A percentile compares a stretch with the other conserved stretches of the same genome.
These are phyloP conservation scores for Phenganax marumi DNA, from an alignment of 92 coral and sea anemone species.

Conservation along the genomic window DNA sequence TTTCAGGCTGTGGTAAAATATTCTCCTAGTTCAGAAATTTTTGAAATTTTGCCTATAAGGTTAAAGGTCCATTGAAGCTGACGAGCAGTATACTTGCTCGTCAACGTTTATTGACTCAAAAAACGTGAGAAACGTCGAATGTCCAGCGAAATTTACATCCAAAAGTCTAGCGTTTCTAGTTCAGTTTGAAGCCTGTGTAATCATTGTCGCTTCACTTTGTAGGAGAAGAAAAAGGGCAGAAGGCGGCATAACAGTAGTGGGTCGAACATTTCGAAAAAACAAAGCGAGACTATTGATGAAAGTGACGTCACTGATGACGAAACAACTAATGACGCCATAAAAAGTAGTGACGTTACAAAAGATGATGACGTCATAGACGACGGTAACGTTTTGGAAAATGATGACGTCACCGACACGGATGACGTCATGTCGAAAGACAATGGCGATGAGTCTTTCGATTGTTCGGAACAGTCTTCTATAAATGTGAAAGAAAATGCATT, in stretches of 20 bases:
- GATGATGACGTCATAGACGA: background rate
- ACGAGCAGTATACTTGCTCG: no score
- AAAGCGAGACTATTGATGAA: constrained; percentile 20
- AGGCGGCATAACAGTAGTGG: constrained; percentile 32
- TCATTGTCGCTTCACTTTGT: background rate
- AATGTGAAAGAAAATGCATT: constrained; percentile 1
- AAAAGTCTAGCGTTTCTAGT: no score
- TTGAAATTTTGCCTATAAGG: no score
- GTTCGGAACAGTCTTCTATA: constrained; percentile 20
- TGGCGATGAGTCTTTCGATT: constrained; percentile 29
- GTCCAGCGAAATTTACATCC: no score
- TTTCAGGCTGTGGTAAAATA: no score
- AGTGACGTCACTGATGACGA: constrained; percentile 5
- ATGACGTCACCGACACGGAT: constrained; percentile 28
- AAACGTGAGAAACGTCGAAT: constrained; percentile 31
- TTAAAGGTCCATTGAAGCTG: no score
- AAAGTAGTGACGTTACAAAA: constrained; percentile 13
- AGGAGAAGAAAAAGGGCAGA: constrained; percentile 57
- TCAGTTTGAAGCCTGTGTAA: no score
- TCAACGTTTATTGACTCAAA: no score
- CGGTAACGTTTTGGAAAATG: background rate
- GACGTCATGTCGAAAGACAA: constrained; percentile 36
- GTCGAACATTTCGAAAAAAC: constrained; percentile 16
- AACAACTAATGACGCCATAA: background rate
- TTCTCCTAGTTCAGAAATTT: no score